These are phyloP conservation scores for Tenthredo amoena DNA, from an alignment of 2,888 invertebrate genomes.

Conservation along the genomic window DNA sequence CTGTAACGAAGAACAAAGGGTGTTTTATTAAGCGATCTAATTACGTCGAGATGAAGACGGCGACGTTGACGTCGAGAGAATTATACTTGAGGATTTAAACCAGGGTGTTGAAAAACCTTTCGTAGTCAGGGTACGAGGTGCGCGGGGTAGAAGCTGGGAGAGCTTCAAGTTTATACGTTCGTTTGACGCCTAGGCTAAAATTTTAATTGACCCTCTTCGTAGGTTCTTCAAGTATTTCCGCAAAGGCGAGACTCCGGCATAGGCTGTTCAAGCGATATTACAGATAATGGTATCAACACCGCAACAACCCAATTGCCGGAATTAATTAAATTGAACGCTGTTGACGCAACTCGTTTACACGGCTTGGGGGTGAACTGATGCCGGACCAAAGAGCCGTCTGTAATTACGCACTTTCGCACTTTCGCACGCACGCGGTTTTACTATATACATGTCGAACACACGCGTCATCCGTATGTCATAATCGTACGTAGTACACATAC, in stretches of 20 bases:
- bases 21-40: constrained; percentile 31
- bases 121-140: not conserved
- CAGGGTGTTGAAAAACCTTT: not conserved
- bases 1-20: constrained; percentile 77
- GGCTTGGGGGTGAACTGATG: not conserved
- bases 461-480: not conserved
- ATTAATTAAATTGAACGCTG: constrained; percentile 41
- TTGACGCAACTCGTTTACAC: not conserved
- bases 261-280: not conserved
- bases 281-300: constrained; percentile 17
- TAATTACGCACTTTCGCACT: constrained; percentile 1
- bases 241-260: not conserved
- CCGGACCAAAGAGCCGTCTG: not conserved
- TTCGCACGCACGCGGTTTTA: not conserved
- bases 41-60: constrained; percentile 38
- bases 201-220: constrained; percentile 17
- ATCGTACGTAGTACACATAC: too few species aligned
- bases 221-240: not conserved
- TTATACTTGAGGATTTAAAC: constrained; percentile 29
- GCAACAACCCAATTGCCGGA: constrained; percentile 21
- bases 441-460: not conserved
- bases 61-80: constrained; percentile 21
- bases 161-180: not conserved
- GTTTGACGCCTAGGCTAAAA: not conserved
- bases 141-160: not conserved